phyloP scores from a whole-genome alignment of 2,888 invertebrate species.

The Dyspetes luteomarginatus region DNA sequence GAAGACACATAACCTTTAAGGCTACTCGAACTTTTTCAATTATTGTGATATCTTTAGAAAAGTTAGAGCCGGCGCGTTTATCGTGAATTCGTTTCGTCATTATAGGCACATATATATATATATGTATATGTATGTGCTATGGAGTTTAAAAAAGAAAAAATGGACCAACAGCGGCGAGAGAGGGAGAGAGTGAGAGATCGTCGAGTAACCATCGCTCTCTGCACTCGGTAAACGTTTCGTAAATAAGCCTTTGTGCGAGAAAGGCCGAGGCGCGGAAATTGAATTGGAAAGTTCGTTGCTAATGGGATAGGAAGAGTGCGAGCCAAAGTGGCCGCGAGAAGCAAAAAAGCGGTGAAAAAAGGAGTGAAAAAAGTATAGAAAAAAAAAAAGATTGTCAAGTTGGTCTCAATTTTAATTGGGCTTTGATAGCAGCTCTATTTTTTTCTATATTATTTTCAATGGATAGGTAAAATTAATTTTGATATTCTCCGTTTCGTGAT shows the following conservation, averaged over 20 bases:
- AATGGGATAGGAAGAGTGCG: conserved; percentile 49
- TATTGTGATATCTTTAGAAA: conserved; percentile 75
- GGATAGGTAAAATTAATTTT: not conserved
- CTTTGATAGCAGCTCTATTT: conserved; percentile 6
- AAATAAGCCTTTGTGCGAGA: conserved; percentile 76
- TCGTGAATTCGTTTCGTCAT: conserved; percentile 26
- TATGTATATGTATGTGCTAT: conserved; percentile 14
- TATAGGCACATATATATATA: conserved; percentile 2
- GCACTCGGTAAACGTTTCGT: conserved; percentile 73
- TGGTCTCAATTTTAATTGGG: conserved; percentile 23
- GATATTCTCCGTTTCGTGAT: not conserved
- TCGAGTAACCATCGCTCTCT: conserved; percentile 52
- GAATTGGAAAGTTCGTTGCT: conserved; percentile 76
- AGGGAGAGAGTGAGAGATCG: conserved; percentile 25
- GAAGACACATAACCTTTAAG: conserved; percentile 70
- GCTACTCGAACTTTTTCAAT: conserved; percentile 79
- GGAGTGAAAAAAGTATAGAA: conserved; percentile 33
- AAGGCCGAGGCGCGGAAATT: conserved; percentile 74
- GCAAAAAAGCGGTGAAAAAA: conserved; percentile 16
- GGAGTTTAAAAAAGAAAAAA: not conserved
- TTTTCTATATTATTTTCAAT: conserved; percentile 18
- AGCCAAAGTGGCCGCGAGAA: conserved; percentile 40
- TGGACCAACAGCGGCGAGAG: not conserved
- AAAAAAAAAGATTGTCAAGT: conserved; percentile 19
- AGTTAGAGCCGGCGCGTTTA: conserved; percentile 11